These are phyloP conservation scores for Argynnis bischoffii DNA, from an alignment of 2,888 invertebrate species.

Conservation along the genomic window DNA sequence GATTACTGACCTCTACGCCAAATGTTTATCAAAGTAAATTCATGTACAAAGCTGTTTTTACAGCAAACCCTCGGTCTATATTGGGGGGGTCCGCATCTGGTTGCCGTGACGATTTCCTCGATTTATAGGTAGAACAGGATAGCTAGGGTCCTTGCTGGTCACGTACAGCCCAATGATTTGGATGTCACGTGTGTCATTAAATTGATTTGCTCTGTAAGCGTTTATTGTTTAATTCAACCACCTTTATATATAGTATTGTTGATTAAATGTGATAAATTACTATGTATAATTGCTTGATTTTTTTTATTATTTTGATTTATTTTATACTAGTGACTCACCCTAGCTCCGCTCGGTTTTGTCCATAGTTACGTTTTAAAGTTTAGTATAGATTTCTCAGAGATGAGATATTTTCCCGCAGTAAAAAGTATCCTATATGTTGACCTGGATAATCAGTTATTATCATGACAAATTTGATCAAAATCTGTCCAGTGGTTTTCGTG, in stretches of 20 bases:
- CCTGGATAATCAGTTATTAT: no score
- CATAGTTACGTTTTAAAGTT: no score
- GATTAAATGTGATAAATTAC: no score
- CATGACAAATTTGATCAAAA: no score
- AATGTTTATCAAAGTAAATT: neutral
- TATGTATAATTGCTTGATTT: no score
- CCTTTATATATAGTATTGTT: conserved; percentile 1
- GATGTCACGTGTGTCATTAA: conserved; percentile 59
- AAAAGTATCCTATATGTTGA: no score
- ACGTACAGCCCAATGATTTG: conserved; percentile 75
- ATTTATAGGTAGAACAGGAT: conserved; percentile 66
- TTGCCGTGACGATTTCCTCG: conserved; percentile 51
- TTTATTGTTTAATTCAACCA: conserved; percentile 17
- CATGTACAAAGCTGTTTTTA: conserved; percentile 1
- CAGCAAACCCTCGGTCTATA: conserved; percentile 18
- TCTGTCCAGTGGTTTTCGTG: no score
- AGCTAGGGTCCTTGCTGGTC: conserved; percentile 66
- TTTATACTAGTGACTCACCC: no score
- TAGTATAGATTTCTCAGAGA: no score
- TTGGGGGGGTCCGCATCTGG: conserved; percentile 47
- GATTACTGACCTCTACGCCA: neutral
- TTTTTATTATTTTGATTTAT: no score
- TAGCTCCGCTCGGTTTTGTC: no score
- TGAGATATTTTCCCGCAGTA: no score
- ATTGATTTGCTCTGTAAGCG: conserved; percentile 24